Percentiles rank a stretch among this genome's conserved stretches.
Evolutionary conservation across 2,888 invertebrate genomes (phyloP).

Genomic region (Pyrochroa serraticornis): DNA sequence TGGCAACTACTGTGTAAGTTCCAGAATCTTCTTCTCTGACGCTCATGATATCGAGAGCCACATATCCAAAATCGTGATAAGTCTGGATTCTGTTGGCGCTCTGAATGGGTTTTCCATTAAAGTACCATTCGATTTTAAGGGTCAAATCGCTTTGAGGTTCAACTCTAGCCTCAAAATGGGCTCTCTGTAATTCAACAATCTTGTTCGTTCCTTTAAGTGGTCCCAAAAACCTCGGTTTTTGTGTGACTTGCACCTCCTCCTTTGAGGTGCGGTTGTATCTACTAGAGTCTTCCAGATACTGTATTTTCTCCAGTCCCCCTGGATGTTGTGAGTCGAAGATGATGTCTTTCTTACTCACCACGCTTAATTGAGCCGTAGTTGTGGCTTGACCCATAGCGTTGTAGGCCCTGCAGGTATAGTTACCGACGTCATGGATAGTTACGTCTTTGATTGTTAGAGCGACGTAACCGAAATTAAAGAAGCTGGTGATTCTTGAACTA

Average conservation of each 20-base stretch:
- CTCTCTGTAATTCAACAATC: conserved; percentile 90
- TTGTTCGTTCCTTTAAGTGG: conserved; percentile 91
- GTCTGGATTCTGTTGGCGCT: conserved; percentile 91
- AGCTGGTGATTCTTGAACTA: conserved; percentile 89
- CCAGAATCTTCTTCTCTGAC: conserved; percentile 93
- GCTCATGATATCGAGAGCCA: conserved; percentile 91
- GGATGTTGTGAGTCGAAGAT: conserved; percentile 92
- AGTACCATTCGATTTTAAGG: conserved; percentile 95
- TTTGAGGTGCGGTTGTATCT: conserved; percentile 69
- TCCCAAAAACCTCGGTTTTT: conserved; percentile 86
- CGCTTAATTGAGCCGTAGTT: conserved; percentile 81
- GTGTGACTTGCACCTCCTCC: conserved; percentile 76
- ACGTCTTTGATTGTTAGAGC: conserved; percentile 92
- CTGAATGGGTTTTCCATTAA: conserved; percentile 90
- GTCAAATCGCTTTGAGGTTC: conserved; percentile 94
- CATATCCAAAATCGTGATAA: conserved; percentile 96
- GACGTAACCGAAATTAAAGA: conserved; percentile 95
- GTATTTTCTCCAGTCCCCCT: conserved; percentile 89
- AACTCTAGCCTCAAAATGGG: conserved; percentile 93
- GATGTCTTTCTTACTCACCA: conserved; percentile 84
- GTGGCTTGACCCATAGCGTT: conserved; percentile 87
- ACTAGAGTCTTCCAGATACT: conserved; percentile 83
- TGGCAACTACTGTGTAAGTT: conserved; percentile 89
- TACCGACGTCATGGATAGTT: conserved; percentile 86
- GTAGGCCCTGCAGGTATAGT: conserved; percentile 86